Base-by-base conservation (phyloP, 2,888 invertebrate genomes). In the Epistrophe grossulariae region DNA sequence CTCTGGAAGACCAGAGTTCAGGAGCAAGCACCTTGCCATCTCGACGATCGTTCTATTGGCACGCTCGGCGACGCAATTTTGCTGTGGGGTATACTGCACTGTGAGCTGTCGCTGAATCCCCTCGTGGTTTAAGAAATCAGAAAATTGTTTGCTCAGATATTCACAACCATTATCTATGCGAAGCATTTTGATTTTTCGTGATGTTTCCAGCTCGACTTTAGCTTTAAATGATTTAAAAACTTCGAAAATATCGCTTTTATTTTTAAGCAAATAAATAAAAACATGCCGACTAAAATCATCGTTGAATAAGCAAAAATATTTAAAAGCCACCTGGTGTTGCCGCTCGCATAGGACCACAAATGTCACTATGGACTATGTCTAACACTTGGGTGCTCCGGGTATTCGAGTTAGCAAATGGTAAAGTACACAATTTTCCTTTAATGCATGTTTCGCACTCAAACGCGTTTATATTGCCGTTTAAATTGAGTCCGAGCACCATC, bases 401-500 rank as follows among this genome's bases (percentile, higher is more conserved):
- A 4, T 13, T 35, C 13, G 60, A 40, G 7, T 60, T 60, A 38
- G 40, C 38, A 60, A 68, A 59, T 5, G 71, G 52, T 1, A 71
- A 52, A n/a, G 79, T 64, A 64, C 62, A 79, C 28, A 77, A 70
- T 6, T 77, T 70, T 9, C 28, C 59, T 40, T 50, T 70, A 8
- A 77, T 59, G 38, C 77, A 77, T 24, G 59, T 70, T 13, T 70
- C 68, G 17, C 68, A 77, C 13, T 60, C 17, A 1, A 71, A 55
- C 8, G 13, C n/a, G 11, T 17, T 50, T 28, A 6, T 17, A 28
- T 13, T 40, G 6, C 13, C 31, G 4, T 59, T 50, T 19, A 78
- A 38, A 50, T 68, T 40, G 13, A 76, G 15, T 13, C 66, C 76
- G 13, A 17, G 35, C 24, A 62, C 62, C 40, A 74, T 52, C 28